Percentiles rank a stretch among this genome's conserved stretches.
Evolutionary conservation across 2,888 invertebrate genomes (phyloP).

Genomic region (Ecdyonurus torrentis): DNA sequence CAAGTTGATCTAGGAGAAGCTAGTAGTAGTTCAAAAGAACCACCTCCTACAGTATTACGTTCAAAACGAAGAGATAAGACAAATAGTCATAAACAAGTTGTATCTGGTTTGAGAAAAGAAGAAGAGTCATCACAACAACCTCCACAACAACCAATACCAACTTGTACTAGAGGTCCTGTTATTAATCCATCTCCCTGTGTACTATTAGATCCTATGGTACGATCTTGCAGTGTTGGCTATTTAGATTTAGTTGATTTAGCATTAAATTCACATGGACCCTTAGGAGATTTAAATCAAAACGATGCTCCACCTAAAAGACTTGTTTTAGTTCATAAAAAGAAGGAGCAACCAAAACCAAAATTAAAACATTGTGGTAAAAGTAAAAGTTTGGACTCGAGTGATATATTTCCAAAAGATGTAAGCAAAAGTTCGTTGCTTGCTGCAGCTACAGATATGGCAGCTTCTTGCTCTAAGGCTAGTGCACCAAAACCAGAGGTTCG

Average conservation of each 20-base stretch:
- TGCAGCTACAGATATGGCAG: neutral
- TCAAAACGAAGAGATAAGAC: neutral
- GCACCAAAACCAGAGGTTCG: neutral
- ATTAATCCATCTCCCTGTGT: neutral
- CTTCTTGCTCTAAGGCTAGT: neutral
- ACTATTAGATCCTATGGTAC: conserved; percentile 46
- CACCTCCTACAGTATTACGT: neutral
- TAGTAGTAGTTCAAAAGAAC: neutral
- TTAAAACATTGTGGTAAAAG: conserved; percentile 60
- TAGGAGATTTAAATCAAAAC: conserved; percentile 49
- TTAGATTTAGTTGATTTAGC: conserved; percentile 65
- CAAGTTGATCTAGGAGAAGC: neutral
- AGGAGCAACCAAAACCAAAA: conserved; percentile 25
- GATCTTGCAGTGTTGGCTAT: conserved; percentile 80
- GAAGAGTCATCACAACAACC: neutral
- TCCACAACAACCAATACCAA: neutral
- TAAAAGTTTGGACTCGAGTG: conserved; percentile 70
- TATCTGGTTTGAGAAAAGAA: neutral
- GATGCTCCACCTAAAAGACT: conserved; percentile 48
- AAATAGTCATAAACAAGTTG: neutral
- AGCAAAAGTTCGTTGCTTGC: neutral
- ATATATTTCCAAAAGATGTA: conserved; percentile 37
- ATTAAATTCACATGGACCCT: conserved; percentile 55
- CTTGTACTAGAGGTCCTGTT: neutral
- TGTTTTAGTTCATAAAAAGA: conserved; percentile 51